Percentiles rank a stretch among this genome's conserved stretches.
These are phyloP conservation scores for Dolichotis patagonum DNA, from an alignment of 2,113 vertebrate species.

Conservation along the genomic window DNA sequence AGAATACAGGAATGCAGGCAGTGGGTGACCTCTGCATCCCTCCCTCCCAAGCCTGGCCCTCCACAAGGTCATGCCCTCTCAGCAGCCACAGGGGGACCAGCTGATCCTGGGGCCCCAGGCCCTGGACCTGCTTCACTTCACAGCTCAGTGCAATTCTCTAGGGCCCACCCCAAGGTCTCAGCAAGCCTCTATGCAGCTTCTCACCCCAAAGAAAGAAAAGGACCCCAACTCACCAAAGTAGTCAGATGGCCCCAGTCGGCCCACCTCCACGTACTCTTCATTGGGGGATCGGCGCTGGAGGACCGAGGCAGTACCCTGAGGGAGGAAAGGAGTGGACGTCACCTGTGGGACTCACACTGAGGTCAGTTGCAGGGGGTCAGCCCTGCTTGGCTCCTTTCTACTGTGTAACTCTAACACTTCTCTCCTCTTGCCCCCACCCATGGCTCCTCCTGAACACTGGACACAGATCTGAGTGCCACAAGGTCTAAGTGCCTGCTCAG, in stretches of 20 bases:
- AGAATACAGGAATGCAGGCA: no score
- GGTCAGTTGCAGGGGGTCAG: neutral
- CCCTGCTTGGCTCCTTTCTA: neutral
- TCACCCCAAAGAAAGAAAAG: neutral
- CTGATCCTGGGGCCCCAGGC: neutral
- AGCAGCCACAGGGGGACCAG: rapidly evolving
- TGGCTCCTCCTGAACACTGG: no score
- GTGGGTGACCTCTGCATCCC: neutral
- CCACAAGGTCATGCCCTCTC: neutral
- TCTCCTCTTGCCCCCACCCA: neutral
- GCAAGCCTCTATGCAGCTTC: neutral
- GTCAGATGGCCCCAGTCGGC: slow-evolving; percentile 96
- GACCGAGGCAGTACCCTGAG: slow-evolving; percentile 95
- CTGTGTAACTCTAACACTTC: neutral
- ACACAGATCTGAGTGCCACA: neutral
- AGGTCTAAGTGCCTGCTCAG: neutral
- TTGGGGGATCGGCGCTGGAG: slow-evolving; percentile 97
- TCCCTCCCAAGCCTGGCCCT: neutral
- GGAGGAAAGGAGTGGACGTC: neutral
- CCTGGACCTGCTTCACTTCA: neutral
- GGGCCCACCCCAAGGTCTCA: neutral
- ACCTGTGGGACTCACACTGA: no score
- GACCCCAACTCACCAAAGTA: slow-evolving; percentile 94
- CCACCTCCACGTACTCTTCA: slow-evolving; percentile 97
- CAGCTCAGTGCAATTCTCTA: neutral